Percentiles rank a stretch among this genome's conserved stretches.
Evolutionary conservation across 2,113 vertebrate genomes (phyloP).

Genomic region (Etheostoma spectabile): DNA sequence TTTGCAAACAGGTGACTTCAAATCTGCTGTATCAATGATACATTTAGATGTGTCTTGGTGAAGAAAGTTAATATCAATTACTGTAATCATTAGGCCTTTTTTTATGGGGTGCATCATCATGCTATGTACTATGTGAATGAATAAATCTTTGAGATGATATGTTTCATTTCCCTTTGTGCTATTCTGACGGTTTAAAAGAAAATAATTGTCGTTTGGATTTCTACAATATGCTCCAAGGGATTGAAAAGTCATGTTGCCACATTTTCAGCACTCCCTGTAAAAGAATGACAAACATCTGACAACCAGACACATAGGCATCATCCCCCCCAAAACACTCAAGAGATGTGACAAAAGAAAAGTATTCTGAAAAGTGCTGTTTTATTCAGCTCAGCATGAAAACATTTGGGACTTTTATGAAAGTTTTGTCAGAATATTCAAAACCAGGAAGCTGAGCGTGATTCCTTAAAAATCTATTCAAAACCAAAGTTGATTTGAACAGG

Average conservation of each 20-base stretch:
- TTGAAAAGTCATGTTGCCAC: constrained; percentile 54
- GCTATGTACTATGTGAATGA: neutral
- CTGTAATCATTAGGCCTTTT: neutral
- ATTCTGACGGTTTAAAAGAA: constrained; percentile 25
- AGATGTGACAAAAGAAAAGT: constrained; percentile 58
- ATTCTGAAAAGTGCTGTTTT: constrained; percentile 54
- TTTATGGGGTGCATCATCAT: neutral
- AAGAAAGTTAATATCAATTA: neutral
- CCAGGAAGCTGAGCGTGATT: neutral
- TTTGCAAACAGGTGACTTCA: neutral
- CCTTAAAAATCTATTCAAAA: constrained; percentile 26
- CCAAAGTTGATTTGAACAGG: neutral
- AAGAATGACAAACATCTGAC: constrained; percentile 67
- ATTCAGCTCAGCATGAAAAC: constrained; percentile 47
- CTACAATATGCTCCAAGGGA: constrained; percentile 52
- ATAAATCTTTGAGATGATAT: neutral
- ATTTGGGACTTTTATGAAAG: constrained; percentile 46
- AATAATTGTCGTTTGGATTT: constrained; percentile 1
- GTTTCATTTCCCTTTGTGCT: neutral
- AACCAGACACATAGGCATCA: constrained; percentile 44
- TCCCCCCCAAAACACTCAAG: constrained; percentile 35
- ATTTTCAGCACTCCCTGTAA: constrained; percentile 47
- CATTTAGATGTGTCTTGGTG: neutral
- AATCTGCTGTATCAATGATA: neutral
- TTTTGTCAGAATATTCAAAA: constrained; percentile 52